A percentile compares a stretch with the other conserved stretches of the same genome.
Evolutionary conservation across 2,888 invertebrate genomes (phyloP).

Genomic region (Allolobophora icterica): DNA sequence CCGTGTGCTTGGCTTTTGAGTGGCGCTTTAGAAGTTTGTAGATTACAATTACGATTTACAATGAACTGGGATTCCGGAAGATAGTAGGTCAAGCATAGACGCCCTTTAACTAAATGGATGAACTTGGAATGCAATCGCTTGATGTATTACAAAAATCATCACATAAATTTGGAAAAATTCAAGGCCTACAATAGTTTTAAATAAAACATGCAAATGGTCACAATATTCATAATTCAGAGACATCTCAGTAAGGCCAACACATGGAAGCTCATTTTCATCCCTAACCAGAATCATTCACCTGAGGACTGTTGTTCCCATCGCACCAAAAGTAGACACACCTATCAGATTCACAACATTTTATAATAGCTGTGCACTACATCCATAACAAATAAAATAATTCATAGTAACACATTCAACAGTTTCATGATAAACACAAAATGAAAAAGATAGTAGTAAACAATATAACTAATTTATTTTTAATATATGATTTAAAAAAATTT

Average conservation of each 20-base stretch:
- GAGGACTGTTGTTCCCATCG: not conserved
- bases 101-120: not conserved
- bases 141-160: not conserved
- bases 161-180: not conserved
- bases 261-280: not conserved
- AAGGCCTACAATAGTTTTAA: not conserved
- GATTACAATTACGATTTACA: no score
- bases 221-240: not conserved
- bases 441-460: not conserved
- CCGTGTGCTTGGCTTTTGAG: no score
- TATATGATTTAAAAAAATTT: no score
- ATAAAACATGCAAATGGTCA: not conserved
- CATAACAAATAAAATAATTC: not conserved
- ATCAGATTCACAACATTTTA: not conserved
- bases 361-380: not conserved
- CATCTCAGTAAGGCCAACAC: not conserved
- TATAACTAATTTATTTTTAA: no score
- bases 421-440: not conserved
- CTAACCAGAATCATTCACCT: not conserved
- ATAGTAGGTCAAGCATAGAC: not conserved
- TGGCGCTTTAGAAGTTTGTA: no score
- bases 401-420: not conserved
- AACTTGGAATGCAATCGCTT: not conserved
- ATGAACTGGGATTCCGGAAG: not conserved
- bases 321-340: not conserved